Evolutionary conservation across 2,888 invertebrate genomes (phyloP), one percentile per base, ranked within the genome.

Genomic region (Drosophila buzzatii): DNA sequence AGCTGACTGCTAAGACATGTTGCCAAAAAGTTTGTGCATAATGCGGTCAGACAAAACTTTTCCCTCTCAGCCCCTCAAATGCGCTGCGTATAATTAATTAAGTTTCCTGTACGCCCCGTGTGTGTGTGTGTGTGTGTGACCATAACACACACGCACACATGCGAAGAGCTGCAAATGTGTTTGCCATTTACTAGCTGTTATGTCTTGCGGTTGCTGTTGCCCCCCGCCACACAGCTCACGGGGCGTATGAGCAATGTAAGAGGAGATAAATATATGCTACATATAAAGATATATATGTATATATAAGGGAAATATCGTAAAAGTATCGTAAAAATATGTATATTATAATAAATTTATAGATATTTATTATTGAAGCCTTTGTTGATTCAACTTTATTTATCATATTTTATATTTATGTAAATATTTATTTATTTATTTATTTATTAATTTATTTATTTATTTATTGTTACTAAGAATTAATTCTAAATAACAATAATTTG

Each of bases 1-100:
- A 16, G 1, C 20, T n/a, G n/a, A n/a, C n/a, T n/a, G 52, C 53
- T 14, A 33, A 58, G 59, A 47, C 51, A 23, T 57, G 55, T 58
- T 47, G 47, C 61, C 56, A 41, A 56, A 73, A 81, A 81, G 79
- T 81, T 81, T 81, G 56, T 68, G 64, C 70, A 78, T 80, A 78
- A 80, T 80, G 81, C 78, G 75, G 72, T 76, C 73, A 61, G 75
- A 60, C 56, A 68, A 74, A 80, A 81, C 53, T 81, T 80, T 77
- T 63, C 61, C 61, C 61, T 45, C 27, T 44, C 51, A 63, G 57
- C 62, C 27, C 27, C 27, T 27, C 61, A 55, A 70, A 70, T 59
- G 47, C 65, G 73, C 59, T 77, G 64, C 74, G 68, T 77, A 67
- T 81, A 80, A 80, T 80, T 80, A 80, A 80, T 80, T 80, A 69